A percentile compares a stretch with the other conserved stretches of the same genome.
Conservation (phyloP, 1,140 invertebrate genomes). For the Druon quercuslanigerum region DNA sequence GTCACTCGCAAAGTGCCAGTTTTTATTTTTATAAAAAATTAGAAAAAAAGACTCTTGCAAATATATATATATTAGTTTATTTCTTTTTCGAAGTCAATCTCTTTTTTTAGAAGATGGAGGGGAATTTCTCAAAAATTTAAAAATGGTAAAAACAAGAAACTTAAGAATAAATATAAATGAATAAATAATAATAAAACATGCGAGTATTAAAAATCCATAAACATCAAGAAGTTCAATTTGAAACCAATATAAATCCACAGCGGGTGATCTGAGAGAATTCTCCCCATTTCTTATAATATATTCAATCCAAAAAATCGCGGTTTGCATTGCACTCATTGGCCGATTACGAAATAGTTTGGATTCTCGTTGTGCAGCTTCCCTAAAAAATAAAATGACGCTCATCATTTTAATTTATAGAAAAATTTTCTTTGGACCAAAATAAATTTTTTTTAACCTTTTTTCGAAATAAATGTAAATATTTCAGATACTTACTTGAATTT, state of each 20-base stretch:
- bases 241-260: constrained; percentile 71
- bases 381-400: constrained; percentile 28
- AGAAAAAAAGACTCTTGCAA: too few relatives aligned
- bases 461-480: too few relatives aligned
- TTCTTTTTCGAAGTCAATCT: neutral
- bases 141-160: neutral
- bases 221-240: constrained; percentile 72
- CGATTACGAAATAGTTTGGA: constrained; percentile 61
- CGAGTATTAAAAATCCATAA: constrained; percentile 38
- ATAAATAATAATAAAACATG: neutral
- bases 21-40: too few relatives aligned
- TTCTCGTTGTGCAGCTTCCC: constrained; percentile 46
- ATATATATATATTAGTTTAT: too few relatives aligned
- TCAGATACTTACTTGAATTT: constrained; percentile 56
- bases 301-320: constrained; percentile 78
- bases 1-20: too few relatives aligned
- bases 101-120: neutral
- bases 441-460: too few relatives aligned
- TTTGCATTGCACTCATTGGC: constrained; percentile 74
- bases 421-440: too few relatives aligned
- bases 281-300: constrained; percentile 77
- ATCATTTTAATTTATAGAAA: too few relatives aligned
- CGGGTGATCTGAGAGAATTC: constrained; percentile 68
- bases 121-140: neutral
- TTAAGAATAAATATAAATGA: neutral